A percentile compares a stretch with the other conserved stretches of the same genome.
These are phyloP conservation scores for Chloroceryle amazona DNA, from an alignment of 2,797 vertebrate genomes.

Conservation along the genomic window DNA sequence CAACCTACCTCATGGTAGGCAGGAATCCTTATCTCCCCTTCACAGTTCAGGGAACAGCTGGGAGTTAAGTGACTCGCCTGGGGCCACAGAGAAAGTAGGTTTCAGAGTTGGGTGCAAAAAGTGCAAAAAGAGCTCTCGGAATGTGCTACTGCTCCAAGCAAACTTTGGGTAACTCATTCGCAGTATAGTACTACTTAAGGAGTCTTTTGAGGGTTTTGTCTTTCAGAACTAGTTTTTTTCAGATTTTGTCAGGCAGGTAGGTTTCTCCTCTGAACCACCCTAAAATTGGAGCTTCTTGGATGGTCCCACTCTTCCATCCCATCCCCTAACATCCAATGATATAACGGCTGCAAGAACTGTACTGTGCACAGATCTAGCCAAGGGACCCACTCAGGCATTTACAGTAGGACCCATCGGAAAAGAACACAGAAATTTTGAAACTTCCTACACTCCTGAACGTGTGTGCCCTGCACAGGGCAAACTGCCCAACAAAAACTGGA, in stretches of 20 bases:
- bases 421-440: background rate
- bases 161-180: background rate
- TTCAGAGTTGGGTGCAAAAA: background rate
- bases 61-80: slow-evolving; percentile 31
- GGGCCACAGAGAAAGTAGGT: background rate
- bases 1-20: slow-evolving; percentile 17
- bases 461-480: background rate
- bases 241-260: background rate
- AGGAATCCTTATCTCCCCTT: slow-evolving; percentile 41
- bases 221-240: background rate
- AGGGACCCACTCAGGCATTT: background rate
- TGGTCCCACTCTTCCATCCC: background rate
- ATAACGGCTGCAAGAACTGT: background rate
- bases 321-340: rapidly evolving
- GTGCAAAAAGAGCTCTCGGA: background rate
- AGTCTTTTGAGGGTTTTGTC: background rate
- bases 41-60: background rate
- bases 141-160: background rate
- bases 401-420: background rate
- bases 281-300: background rate
- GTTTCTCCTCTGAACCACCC: background rate
- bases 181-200: background rate
- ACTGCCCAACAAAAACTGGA: background rate
- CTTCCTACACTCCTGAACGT: background rate
- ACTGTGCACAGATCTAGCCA: background rate